phyloP scores from a whole-genome alignment of 2,797 vertebrate species.

The Arctocebus calabarensis region DNA sequence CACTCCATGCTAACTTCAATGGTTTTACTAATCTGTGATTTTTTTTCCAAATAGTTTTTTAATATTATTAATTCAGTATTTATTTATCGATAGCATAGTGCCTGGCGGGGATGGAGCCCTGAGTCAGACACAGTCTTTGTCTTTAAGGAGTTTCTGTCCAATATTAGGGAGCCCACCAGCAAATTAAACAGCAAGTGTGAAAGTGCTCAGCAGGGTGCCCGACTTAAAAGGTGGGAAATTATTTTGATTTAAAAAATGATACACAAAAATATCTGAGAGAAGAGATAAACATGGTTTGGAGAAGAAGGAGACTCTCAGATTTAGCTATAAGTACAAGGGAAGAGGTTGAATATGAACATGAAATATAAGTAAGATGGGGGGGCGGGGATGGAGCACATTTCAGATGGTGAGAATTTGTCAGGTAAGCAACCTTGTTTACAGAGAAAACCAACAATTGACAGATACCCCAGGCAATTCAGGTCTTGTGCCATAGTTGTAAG shows the following conservation, averaged over 20 bases:
- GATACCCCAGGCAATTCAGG: background rate
- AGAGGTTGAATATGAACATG: background rate
- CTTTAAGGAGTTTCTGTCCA: slow-evolving; percentile 65
- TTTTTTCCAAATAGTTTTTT: slow-evolving; percentile 55
- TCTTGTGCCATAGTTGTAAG: background rate
- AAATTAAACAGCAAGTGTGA: slow-evolving; percentile 66
- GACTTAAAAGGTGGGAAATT: slow-evolving; percentile 49
- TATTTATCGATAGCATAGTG: background rate
- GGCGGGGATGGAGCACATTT: background rate
- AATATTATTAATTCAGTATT: slow-evolving; percentile 37
- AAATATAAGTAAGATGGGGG: background rate
- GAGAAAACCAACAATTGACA: background rate
- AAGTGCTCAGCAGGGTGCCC: slow-evolving; percentile 35
- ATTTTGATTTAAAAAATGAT: slow-evolving; percentile 60
- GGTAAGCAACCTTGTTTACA: background rate
- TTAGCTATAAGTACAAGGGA: background rate
- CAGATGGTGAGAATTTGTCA: background rate
- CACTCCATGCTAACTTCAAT: background rate
- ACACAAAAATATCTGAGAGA: background rate
- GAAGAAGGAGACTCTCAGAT: slow-evolving; percentile 1
- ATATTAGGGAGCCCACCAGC: slow-evolving; percentile 23
- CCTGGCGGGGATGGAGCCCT: background rate
- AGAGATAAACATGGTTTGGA: background rate
- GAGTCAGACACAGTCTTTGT: slow-evolving; percentile 48
- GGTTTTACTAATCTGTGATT: background rate